Conservation (phyloP, 2,113 vertebrate genomes). For the Promerops cafer region DNA sequence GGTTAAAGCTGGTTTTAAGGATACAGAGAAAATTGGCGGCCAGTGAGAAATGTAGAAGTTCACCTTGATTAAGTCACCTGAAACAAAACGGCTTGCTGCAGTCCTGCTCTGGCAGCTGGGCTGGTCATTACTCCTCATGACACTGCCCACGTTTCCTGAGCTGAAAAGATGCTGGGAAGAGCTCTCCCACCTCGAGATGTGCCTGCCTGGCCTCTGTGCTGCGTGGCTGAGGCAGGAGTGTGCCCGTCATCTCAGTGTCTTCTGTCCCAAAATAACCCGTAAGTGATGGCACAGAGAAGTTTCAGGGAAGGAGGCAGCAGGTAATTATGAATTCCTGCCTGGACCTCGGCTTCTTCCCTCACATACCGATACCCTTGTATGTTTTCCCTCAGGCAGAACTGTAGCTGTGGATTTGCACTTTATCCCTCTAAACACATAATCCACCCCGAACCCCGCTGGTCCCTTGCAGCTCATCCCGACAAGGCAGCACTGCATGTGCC, state of each 20-base stretch:
- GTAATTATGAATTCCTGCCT: background rate
- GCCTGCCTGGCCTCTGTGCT: background rate
- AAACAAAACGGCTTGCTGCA: background rate
- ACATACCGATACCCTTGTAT: background rate
- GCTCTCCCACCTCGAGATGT: background rate
- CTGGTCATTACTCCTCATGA: background rate
- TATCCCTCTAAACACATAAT: constrained; percentile 22
- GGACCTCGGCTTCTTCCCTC: background rate
- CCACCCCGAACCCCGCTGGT: background rate
- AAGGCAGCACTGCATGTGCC: background rate
- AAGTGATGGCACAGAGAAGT: background rate
- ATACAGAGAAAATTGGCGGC: background rate
- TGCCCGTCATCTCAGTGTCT: background rate
- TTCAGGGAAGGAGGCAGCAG: background rate
- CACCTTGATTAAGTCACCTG: background rate
- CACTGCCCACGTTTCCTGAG: background rate
- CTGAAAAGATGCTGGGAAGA: background rate
- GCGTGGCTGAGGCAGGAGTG: background rate
- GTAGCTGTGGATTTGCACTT: constrained; percentile 11
- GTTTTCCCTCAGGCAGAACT: background rate
- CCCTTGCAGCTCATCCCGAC: background rate
- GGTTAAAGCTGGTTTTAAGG: background rate
- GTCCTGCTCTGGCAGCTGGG: background rate
- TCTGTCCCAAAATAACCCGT: background rate
- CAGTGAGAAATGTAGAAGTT: background rate